Base-by-base conservation (phyloP, 2,113 vertebrate species). In the Peromyscus leucopus region DNA sequence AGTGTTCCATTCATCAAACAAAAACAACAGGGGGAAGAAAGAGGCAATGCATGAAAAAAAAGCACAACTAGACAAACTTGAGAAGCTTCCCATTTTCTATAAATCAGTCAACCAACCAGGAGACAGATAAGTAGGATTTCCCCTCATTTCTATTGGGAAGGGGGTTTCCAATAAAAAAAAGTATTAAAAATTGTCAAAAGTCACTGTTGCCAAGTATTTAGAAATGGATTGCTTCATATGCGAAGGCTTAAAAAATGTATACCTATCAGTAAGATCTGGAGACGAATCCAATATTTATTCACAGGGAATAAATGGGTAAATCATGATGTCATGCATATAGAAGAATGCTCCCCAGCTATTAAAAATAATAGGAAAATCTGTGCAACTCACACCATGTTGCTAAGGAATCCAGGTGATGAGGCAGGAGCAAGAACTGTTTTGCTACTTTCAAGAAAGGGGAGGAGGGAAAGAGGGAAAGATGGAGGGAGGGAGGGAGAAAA, bases 211-310 rank as follows among this genome's bases (percentile, higher is more conserved):
- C 65, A 67, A 75, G 21, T 63, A 3, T 61, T 93, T 59, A 89
- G 82, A 90, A 93, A 93, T 39, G 4, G 26, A 85, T 33, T 65
- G 4, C 19, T n/a, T 94, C 90, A 67, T 85, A 33, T 74, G 7
- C 39, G 51, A 83, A 31, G 33, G 33, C 17, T 96, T 17, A 21
- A 91, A 55, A 61, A 87, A 65, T 11, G 10, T 55, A 82, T 76
- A 57, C 84, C 36, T 86, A 96, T 55, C 31, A 93, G 57, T 17
- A 89, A 76, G 72, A 92, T 59, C 83, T 71, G 19, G 21, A 90
- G 83, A 89, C 42, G 82, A 85, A 67, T 13, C 96, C 57, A 85
- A 61, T 48, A 85, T 55, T 74, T 57, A 89, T 39, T 80, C 55
- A 84, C 19, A 57, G 39, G 36, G 59, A 51, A 65, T 9, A 82